A percentile compares a stretch with the other conserved stretches of the same genome.
Evolutionary conservation across 2,888 invertebrate genomes (phyloP).

Genomic region (Operophtera brumata): DNA sequence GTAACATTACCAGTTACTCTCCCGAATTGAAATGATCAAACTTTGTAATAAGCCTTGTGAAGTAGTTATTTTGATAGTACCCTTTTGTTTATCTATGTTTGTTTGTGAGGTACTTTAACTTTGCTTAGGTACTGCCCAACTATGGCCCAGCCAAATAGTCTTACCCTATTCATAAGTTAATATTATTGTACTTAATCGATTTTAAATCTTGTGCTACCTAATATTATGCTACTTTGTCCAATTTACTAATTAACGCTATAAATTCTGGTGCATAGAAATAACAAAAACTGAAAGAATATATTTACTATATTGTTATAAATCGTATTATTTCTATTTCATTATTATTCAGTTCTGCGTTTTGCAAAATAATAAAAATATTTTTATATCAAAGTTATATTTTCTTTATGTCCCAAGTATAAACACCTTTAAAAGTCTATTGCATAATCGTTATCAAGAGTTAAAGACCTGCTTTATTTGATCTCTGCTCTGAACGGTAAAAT

Average conservation of each 20-base stretch:
- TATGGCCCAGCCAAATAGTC: constrained; percentile 21
- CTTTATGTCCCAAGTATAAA: constrained; percentile 36
- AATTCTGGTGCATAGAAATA: constrained; percentile 55
- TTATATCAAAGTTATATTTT: constrained; percentile 51
- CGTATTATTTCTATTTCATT: constrained; percentile 35
- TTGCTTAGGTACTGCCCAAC: constrained; percentile 9
- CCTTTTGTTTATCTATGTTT: constrained; percentile 3
- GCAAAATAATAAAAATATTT: constrained; percentile 45
- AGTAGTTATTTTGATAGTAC: constrained; percentile 24
- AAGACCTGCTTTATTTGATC: constrained; percentile 40
- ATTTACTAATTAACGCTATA: constrained; percentile 37
- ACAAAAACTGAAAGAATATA: constrained; percentile 48
- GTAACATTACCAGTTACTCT: constrained; percentile 31
- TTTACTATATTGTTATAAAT: constrained; percentile 42
- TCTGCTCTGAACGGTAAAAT: constrained; percentile 8
- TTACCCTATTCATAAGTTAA: constrained; percentile 26
- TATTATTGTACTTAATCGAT: constrained; percentile 29
- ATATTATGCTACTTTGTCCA: constrained; percentile 29
- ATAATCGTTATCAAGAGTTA: constrained; percentile 26
- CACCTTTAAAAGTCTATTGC: constrained; percentile 17
- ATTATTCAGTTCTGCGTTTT: constrained; percentile 36
- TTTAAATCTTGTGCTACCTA: constrained; percentile 32
- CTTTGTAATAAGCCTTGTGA: constrained; percentile 27
- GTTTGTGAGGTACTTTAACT: constrained; percentile 11
- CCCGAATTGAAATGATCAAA: constrained; percentile 39